Conservation (phyloP, 1,140 invertebrate species). For the Platyscapa corneri region DNA sequence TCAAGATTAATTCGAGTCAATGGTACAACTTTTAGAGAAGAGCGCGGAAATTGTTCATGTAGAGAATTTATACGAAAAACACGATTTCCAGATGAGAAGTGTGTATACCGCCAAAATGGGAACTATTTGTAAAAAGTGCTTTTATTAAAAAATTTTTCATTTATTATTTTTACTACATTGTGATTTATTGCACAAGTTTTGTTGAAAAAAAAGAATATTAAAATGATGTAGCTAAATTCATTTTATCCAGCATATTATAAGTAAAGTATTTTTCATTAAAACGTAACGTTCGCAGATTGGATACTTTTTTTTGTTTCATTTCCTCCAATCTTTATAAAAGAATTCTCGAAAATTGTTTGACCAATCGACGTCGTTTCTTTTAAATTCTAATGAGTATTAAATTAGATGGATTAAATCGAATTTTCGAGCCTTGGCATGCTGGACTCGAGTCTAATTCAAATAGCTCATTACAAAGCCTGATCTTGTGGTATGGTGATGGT, state of each 20-base stretch:
- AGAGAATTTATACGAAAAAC: not conserved
- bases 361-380: not conserved
- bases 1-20: not conserved
- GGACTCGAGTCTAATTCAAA: conserved; percentile 4
- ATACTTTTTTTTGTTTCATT: not conserved
- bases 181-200: not conserved
- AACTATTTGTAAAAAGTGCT: not conserved
- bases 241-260: not conserved
- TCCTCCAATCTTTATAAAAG: not conserved
- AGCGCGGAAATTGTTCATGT: not conserved
- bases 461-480: conserved; percentile 14
- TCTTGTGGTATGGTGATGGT: not conserved
- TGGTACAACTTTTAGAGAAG: not conserved
- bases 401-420: conserved; percentile 26
- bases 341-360: conserved; percentile 13
- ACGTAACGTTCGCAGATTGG: not conserved
- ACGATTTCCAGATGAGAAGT: no score
- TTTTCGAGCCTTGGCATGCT: not conserved
- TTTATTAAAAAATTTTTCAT: not conserved
- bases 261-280: not conserved
- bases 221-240: not conserved
- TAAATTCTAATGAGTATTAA: conserved; percentile 29
- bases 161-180: not conserved
- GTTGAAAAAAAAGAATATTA: not conserved
- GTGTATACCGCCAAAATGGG: not conserved